Evolutionary conservation across 2,113 vertebrate genomes (phyloP), one percentile per base, ranked within the genome.

Genomic region (Mixornis gularis): DNA sequence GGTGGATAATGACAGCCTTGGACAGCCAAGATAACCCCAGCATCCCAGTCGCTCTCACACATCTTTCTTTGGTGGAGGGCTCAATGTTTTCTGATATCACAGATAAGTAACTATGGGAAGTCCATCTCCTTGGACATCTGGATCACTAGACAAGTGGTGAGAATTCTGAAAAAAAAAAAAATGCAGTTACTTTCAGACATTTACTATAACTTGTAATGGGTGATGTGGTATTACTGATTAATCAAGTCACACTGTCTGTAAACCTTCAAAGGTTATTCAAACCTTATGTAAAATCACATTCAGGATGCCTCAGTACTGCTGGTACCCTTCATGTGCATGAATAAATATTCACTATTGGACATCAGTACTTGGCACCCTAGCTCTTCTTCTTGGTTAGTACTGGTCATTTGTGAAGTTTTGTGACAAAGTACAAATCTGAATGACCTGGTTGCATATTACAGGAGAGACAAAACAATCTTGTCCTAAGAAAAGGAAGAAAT

Each of bases 331-430:
- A 27, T 22, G 3, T 34, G 3, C 7, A 46, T 30, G 22, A 83
- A 66, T 38, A 66, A 86, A 44, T 53, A n/a, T 30, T 77, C 34
- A 41, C 7, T 80, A 4, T 21, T 55, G 8, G 34, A 55, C 46
- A 36, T 51, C 15, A 46, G 6, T 36, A 63, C 5, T 72, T 83
- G 25, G 4, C 0, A 2, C 15, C 12, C 15, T 68, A 46, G 17
- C 2, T 9, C 20, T 63, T 89, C 32, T 53, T 3, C 43, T 29
- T 55, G 5, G 3, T 41, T 36, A 17, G 5, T 30, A 36, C 0
- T 1, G 8, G 6, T 1, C 15, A 62, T 5, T 36, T 71, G 8
- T 1, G 1, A 62, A 34, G 29, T 73, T 64, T 51, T 5, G 0
- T 53, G 27, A 17, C 7, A 40, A 78, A 46, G 14, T 48, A 19